phyloP scores from a whole-genome alignment of 2,888 invertebrate species.

The Caenorhabditis japonica region DNA sequence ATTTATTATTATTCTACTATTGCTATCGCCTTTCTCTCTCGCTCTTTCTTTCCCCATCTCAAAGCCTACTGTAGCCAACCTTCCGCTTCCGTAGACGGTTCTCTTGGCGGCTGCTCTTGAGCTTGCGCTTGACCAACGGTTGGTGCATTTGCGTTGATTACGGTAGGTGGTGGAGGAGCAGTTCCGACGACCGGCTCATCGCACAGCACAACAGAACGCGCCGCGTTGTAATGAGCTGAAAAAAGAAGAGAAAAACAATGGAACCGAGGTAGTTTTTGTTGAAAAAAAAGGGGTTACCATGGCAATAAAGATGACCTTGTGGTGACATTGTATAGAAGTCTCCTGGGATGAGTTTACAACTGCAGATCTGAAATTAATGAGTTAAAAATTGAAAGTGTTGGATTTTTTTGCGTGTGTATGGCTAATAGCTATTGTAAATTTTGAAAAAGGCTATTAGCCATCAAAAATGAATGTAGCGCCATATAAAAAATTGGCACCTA shows the following conservation, averaged over 20 bases:
- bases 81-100: conserved; percentile 43
- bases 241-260: conserved; percentile 22
- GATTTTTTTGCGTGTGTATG: neutral
- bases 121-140: too few species aligned
- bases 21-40: conserved; percentile 9
- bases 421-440: too few species aligned
- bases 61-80: too few species aligned
- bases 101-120: conserved; percentile 19
- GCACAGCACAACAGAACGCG: conserved; percentile 31
- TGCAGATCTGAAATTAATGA: conserved; percentile 84
- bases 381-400: neutral
- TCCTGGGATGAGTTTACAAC: conserved; percentile 87
- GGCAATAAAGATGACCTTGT: conserved; percentile 78
- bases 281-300: conserved; percentile 44
- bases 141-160: too few species aligned
- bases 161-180: neutral
- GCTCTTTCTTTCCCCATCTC: neutral
- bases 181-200: conserved; percentile 34
- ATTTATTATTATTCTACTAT: conserved; percentile 36
- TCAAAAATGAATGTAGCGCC: too few species aligned
- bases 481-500: too few species aligned
- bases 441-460: too few species aligned
- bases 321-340: conserved; percentile 92
- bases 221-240: conserved; percentile 53
- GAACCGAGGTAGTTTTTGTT: neutral